Evolutionary conservation across 2,113 vertebrate species (phyloP).

Genomic region (Mesembrinibis cayennensis): DNA sequence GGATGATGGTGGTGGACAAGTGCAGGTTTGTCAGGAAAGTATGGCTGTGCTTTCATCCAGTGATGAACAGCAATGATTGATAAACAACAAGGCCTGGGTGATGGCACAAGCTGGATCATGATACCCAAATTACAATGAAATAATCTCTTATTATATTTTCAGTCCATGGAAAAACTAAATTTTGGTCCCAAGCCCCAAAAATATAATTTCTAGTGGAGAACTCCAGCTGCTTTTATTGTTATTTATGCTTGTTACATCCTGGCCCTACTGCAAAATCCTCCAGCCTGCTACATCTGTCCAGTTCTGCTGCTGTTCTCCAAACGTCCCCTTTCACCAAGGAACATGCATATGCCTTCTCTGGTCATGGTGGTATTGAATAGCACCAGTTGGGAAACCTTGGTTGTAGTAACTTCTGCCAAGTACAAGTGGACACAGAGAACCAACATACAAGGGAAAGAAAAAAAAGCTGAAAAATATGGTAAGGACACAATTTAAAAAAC

Average conservation of each 20-base stretch:
- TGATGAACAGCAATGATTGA: neutral
- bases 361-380: neutral
- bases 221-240: neutral
- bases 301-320: neutral
- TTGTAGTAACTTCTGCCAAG: neutral
- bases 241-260: neutral
- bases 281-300: rapidly evolving
- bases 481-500: neutral
- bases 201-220: neutral
- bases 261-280: neutral
- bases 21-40: rapidly evolving
- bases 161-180: neutral
- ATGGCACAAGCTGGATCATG: neutral
- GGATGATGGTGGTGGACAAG: too few relatives aligned
- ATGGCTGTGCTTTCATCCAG: neutral
- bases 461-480: neutral
- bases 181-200: neutral
- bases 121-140: neutral
- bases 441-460: neutral
- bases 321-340: neutral
- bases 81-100: neutral
- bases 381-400: neutral
- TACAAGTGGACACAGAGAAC: neutral
- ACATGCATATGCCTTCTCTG: neutral
- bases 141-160: neutral